phyloP scores from a whole-genome alignment of 2,797 vertebrate species.

The Buphagus erythrorhynchus region DNA sequence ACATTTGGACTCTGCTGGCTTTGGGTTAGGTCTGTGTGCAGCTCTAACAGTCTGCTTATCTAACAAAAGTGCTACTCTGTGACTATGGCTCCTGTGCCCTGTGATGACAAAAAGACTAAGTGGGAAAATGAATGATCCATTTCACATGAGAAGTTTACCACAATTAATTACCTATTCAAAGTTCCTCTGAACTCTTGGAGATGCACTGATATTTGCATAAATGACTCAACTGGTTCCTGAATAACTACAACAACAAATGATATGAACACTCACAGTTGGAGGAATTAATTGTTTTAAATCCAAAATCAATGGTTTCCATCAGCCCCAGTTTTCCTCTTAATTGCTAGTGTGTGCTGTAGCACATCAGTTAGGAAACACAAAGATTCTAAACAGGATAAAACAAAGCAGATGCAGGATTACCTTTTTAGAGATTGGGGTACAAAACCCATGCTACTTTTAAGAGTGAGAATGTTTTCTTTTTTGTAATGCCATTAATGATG shows the following conservation, averaged over 20 bases:
- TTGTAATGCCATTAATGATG: background rate
- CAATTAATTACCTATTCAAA: background rate
- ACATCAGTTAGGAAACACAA: background rate
- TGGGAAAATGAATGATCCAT: background rate
- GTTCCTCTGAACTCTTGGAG: background rate
- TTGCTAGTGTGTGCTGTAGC: background rate
- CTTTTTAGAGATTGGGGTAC: background rate
- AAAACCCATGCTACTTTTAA: background rate
- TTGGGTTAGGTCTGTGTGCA: background rate
- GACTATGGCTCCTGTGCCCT: background rate
- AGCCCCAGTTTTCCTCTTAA: background rate
- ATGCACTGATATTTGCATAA: background rate
- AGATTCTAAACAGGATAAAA: background rate
- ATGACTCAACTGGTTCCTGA: background rate
- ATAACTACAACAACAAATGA: background rate
- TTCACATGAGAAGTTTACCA: background rate
- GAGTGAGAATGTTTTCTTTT: background rate
- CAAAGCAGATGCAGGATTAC: background rate
- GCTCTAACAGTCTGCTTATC: background rate
- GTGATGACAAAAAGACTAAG: background rate
- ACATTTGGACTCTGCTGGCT: background rate
- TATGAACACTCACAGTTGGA: background rate
- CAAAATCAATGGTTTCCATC: background rate
- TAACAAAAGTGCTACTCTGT: background rate
- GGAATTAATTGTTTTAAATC: background rate